A percentile compares a stretch with the other conserved stretches of the same genome.
Conservation (phyloP, 2,113 vertebrate species). For the Alces alces region DNA sequence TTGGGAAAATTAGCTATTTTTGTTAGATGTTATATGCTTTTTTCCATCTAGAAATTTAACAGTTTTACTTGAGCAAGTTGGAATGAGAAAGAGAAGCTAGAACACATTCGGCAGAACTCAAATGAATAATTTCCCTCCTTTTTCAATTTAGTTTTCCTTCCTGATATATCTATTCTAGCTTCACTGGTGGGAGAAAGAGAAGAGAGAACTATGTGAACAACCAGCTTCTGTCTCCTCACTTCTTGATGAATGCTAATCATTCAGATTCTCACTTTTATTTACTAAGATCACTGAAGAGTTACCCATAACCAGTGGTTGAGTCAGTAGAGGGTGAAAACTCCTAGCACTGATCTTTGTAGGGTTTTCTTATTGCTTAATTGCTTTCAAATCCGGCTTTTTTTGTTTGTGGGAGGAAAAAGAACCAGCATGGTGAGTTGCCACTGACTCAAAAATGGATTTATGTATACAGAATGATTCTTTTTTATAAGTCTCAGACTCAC, state of each 20-base stretch:
- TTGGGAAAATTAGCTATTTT: neutral
- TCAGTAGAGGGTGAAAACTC: neutral
- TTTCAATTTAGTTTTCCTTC: neutral
- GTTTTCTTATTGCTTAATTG: neutral
- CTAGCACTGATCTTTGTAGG: neutral
- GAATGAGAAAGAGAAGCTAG: neutral
- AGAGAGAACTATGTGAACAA: neutral
- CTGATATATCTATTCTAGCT: neutral
- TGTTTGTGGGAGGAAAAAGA: neutral
- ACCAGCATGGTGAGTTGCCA: neutral
- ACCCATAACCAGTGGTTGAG: neutral
- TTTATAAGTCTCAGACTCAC: neutral
- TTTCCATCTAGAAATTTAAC: conserved; percentile 49
- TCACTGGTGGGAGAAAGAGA: neutral
- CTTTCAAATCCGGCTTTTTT: neutral
- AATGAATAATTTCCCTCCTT: neutral
- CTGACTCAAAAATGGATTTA: neutral
- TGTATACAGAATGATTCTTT: neutral
- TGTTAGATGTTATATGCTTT: neutral
- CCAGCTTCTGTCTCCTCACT: neutral
- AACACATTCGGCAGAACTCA: conserved; percentile 17
- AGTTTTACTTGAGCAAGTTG: conserved; percentile 4
- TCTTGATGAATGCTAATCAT: neutral
- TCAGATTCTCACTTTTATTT: neutral
- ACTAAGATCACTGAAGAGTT: neutral